These are phyloP conservation scores for Simalia tracyae DNA, from an alignment of 2,797 vertebrate genomes.

Conservation along the genomic window DNA sequence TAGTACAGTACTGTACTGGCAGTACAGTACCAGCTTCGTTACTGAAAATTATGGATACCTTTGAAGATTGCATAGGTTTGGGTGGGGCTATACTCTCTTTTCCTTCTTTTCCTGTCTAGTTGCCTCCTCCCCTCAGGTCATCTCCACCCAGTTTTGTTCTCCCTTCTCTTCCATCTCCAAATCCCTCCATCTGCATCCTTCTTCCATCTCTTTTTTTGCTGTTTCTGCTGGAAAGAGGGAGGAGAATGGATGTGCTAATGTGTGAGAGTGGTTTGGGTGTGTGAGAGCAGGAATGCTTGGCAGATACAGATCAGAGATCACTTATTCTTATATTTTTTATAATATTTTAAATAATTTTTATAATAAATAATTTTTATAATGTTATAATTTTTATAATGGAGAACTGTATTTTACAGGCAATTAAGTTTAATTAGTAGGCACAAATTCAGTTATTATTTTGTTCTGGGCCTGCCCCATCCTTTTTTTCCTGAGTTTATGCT, in stretches of 20 bases:
- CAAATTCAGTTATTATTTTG: not conserved
- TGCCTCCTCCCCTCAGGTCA: not conserved
- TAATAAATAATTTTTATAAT: no score
- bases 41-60: no score
- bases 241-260: not conserved
- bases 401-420: not conserved
- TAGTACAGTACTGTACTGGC: no score
- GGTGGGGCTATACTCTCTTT: no score
- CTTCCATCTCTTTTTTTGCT: not conserved
- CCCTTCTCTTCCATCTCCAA: not conserved
- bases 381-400: not conserved
- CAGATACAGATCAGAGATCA: not conserved
- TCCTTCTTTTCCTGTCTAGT: no score
- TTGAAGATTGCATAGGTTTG: no score
- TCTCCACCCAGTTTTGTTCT: not conserved
- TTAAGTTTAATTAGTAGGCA: not conserved
- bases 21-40: no score
- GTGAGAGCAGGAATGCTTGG: not conserved
- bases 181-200: not conserved
- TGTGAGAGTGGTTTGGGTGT: not conserved
- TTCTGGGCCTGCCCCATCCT: not conserved
- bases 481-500: not conserved
- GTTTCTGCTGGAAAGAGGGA: not conserved
- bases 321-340: not conserved
- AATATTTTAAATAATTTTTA: no score